These are phyloP conservation scores for Lontra canadensis DNA, from an alignment of 2,113 vertebrate genomes.

Conservation along the genomic window DNA sequence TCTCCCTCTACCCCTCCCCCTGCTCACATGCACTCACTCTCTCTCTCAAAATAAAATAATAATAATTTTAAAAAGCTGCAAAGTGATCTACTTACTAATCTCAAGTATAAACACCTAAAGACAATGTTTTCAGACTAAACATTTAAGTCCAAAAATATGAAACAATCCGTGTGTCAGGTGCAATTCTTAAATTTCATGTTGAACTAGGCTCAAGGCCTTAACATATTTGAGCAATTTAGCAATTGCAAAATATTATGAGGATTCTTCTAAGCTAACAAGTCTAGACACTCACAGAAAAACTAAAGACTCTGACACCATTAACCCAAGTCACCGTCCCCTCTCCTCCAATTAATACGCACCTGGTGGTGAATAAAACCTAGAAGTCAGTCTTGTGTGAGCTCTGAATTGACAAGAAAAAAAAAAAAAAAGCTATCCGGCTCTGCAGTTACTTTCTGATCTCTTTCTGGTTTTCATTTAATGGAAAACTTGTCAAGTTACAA, in stretches of 20 bases:
- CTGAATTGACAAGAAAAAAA: background rate
- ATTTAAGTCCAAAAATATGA: background rate
- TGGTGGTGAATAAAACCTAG: background rate
- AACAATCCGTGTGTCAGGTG: background rate
- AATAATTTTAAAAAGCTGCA: background rate
- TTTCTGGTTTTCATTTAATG: background rate
- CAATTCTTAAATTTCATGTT: background rate
- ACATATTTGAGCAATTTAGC: background rate
- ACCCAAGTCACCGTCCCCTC: background rate
- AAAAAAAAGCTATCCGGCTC: background rate
- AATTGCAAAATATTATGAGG: background rate
- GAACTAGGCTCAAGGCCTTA: background rate
- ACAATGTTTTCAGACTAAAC: background rate
- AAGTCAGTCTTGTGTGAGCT: background rate
- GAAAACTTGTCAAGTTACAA: conserved; percentile 43
- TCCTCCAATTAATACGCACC: background rate
- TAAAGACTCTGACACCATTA: accelerated
- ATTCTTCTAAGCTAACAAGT: background rate
- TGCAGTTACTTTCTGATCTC: background rate
- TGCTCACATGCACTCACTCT: background rate
- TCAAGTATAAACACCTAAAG: background rate
- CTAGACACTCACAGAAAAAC: background rate
- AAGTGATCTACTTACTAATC: background rate
- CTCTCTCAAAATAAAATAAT: background rate
- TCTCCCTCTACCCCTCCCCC: background rate